Percentiles rank a stretch among this genome's conserved stretches.
Conservation (phyloP, 1,140 invertebrate genomes). For the Alviniconcha marisindica region DNA sequence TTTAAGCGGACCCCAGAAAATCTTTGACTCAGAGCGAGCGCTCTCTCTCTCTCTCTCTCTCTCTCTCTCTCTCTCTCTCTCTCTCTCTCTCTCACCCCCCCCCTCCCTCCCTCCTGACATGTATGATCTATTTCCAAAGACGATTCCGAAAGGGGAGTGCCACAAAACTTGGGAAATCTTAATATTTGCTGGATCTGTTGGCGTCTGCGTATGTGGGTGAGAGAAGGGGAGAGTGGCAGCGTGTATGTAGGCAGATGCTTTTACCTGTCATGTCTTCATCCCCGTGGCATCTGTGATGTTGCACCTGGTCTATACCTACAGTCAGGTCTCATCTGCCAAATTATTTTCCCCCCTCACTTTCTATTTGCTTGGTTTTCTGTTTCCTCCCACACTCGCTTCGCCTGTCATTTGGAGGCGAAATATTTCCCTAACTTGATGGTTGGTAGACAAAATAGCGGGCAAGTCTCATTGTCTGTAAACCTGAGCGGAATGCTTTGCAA, state of each 20-base stretch:
- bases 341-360: neutral
- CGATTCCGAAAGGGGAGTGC: too few species aligned
- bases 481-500: too few species aligned
- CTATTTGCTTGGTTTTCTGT: neutral
- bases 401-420: neutral
- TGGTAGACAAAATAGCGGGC: too few species aligned
- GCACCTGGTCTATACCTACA: constrained; percentile 30
- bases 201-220: too few species aligned
- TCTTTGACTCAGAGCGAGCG: too few species aligned
- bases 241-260: neutral
- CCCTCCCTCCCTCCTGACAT: neutral
- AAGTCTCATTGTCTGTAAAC: too few species aligned
- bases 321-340: neutral
- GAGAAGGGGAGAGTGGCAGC: neutral
- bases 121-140: too few species aligned
- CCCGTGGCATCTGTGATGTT: constrained; percentile 12
- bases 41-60: neutral
- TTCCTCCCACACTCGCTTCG: neutral
- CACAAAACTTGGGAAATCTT: too few species aligned
- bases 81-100: neutral
- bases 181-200: too few species aligned
- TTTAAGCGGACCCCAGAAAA: neutral
- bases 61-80: neutral
- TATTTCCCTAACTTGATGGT: too few species aligned
- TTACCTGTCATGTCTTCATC: constrained; percentile 31